Evolutionary conservation across 2,113 vertebrate genomes (phyloP), one percentile per base, ranked within the genome.

Genomic region (Oreochromis spilurus): DNA sequence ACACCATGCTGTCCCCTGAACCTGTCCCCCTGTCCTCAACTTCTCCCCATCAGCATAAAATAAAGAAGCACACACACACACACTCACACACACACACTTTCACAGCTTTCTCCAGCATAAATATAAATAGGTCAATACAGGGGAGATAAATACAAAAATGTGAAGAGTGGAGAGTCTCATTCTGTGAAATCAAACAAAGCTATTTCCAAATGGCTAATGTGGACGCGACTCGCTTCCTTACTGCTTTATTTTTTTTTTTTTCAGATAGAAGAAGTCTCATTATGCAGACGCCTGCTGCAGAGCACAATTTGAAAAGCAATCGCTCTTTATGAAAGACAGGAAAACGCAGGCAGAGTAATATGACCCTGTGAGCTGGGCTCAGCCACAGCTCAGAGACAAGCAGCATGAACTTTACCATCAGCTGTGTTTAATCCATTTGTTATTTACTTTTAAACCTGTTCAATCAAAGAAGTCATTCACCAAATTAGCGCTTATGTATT

Each of bases 1-100:
- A 95, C 89, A 93, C 89, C 87, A 91, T 85, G 89, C 89, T 93
- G 90, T 91, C 85, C 91, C 90, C 86, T 90, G 88, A 94, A 94
- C 91, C 91, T 87, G 86, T 91, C 80, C 79, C 31, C 26, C 62
- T 92, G 89, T 92, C 87, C 89, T 84, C 87, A 31, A 85, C 89
- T 81, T 70, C 83, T 88, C 81, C 78, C 84, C 90, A 87, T 88
- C 84, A 87, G 57, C 81, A 88, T 86, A 84, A 86, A 85, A 84
- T 70, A 87, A 82, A 92, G 81, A 87, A 81, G 70, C 45, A 53
- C 45, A 80, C 70, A 43, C 36, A 48, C 13, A n/a, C 6, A 50
- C 31, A 57, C 31, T n/a, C n/a, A 21, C 21, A 21, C 21, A 21
- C 62, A 58, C 40, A 85, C 70, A 54, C 16, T 62, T 62, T 62